phyloP scores from a whole-genome alignment of 2,797 vertebrate species.

The Halcyon leucocephala region DNA sequence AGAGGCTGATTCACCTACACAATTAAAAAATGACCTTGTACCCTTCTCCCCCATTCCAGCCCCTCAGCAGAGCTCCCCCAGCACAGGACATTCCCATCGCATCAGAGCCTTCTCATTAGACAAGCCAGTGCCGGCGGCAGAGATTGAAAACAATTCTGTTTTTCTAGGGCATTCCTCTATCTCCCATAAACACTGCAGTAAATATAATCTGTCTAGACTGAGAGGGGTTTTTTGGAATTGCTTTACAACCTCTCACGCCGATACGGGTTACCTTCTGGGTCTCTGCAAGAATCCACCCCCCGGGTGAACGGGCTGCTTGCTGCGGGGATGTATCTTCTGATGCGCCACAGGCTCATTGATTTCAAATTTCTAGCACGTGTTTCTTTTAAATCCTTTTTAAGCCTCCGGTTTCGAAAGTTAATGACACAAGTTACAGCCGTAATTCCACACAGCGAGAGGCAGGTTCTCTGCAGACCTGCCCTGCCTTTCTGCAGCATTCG shows the following conservation, averaged over 20 bases:
- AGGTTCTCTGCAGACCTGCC: not conserved
- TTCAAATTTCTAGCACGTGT: constrained; percentile 17
- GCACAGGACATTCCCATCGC: not conserved
- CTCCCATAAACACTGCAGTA: constrained; percentile 19
- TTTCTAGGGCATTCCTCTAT: constrained; percentile 60
- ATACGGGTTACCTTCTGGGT: not conserved
- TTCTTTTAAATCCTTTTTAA: constrained; percentile 43
- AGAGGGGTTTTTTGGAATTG: not conserved
- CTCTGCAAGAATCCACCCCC: not conserved
- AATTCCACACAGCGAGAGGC: not conserved
- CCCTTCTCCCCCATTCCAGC: not conserved
- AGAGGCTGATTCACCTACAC: not conserved
- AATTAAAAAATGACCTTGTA: not conserved
- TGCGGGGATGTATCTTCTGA: not conserved
- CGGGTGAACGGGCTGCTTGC: not conserved
- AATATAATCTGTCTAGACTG: constrained; percentile 33
- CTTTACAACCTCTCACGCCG: not conserved
- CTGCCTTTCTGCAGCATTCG: not conserved
- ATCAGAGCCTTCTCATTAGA: not conserved
- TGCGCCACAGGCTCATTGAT: not conserved
- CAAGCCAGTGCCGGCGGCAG: not conserved
- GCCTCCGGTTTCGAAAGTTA: constrained; percentile 51
- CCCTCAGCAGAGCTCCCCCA: not conserved
- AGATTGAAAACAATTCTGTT: not conserved
- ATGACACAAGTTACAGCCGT: constrained; percentile 35